phyloP scores from a whole-genome alignment of 1,140 invertebrate genomes.

The Drosophila orosa region DNA sequence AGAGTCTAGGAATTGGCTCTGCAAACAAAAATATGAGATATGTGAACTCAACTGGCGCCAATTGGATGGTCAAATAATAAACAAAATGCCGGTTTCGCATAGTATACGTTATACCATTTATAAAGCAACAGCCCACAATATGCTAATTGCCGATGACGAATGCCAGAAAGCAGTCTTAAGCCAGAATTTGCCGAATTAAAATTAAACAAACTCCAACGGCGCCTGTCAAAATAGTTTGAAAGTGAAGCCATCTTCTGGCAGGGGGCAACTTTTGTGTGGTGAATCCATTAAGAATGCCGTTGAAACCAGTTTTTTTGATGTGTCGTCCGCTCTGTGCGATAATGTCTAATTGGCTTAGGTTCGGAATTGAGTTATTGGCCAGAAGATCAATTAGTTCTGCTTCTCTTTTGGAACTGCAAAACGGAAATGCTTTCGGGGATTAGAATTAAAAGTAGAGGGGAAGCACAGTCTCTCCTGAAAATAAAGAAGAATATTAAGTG shows the following conservation, averaged over 20 bases:
- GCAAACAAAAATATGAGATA: conserved; percentile 43
- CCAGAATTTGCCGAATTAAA: conserved; percentile 32
- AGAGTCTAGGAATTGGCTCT: conserved; percentile 57
- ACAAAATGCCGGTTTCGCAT: conserved; percentile 54
- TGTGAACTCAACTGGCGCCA: conserved; percentile 73
- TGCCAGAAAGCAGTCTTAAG: conserved; percentile 38
- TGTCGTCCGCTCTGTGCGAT: conserved; percentile 43
- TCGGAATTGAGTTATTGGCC: conserved; percentile 40
- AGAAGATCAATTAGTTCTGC: conserved; percentile 14
- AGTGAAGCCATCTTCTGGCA: conserved; percentile 40
- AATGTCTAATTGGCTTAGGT: conserved; percentile 48
- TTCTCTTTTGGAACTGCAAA: conserved; percentile 16
- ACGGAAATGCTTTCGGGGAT: conserved; percentile 57
- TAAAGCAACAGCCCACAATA: conserved; percentile 31
- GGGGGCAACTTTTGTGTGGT: conserved; percentile 17
- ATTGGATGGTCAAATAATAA: conserved; percentile 74
- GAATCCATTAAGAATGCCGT: conserved; percentile 33
- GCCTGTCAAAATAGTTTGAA: conserved; percentile 55
- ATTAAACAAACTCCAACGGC: conserved; percentile 28
- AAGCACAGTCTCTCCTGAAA: neutral
- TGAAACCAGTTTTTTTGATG: conserved; percentile 56
- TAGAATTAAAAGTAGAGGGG: conserved; percentile 34
- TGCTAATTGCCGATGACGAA: conserved; percentile 76
- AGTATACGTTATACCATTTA: conserved; percentile 10
- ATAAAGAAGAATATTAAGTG: conserved; percentile 3